These are phyloP conservation scores for Zapus hudsonius DNA, from an alignment of 2,113 vertebrate species.

Conservation along the genomic window DNA sequence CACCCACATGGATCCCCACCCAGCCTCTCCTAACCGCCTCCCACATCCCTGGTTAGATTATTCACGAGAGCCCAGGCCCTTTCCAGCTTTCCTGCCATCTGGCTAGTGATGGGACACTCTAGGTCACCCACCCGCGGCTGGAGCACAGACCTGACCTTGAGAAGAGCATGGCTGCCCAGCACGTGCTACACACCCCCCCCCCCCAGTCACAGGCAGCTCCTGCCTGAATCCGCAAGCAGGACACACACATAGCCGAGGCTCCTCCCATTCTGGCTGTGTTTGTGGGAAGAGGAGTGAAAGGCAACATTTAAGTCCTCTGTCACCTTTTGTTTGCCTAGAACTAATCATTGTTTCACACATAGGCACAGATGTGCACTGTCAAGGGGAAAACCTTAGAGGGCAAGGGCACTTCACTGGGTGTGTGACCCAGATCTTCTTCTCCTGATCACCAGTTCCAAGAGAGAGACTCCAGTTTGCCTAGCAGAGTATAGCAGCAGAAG, in stretches of 20 bases:
- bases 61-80: background rate
- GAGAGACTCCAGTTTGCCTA: background rate
- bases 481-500: background rate
- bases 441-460: too few species aligned
- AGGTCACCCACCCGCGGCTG: background rate
- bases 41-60: constrained; percentile 9
- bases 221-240: constrained; percentile 1
- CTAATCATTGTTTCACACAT: background rate
- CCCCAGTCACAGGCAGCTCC: background rate
- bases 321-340: background rate
- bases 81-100: constrained; percentile 27
- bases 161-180: background rate
- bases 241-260: background rate
- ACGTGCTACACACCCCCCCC: background rate
- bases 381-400: background rate
- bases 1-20: background rate
- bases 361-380: background rate
- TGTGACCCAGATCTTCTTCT: background rate
- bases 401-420: background rate
- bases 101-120: constrained; percentile 48
- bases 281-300: background rate
- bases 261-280: background rate
- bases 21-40: background rate
- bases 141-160: background rate
- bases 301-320: background rate